A percentile compares a stretch with the other conserved stretches of the same genome.
Evolutionary conservation across 2,888 invertebrate genomes (phyloP).

Genomic region (Thereva nobilitata): DNA sequence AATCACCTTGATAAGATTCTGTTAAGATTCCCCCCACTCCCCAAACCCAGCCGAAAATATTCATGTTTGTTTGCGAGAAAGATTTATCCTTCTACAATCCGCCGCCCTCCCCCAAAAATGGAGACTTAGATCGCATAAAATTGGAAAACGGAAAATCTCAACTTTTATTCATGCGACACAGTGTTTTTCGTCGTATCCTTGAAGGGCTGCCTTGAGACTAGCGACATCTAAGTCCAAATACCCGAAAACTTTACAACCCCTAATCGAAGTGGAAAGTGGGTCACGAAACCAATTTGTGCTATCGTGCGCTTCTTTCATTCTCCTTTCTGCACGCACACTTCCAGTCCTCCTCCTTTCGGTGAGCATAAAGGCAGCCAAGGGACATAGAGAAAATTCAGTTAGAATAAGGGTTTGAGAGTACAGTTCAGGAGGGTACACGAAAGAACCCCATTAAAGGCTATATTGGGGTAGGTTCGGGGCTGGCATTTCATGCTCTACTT

Average conservation of each 20-base stretch:
- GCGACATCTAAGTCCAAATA: no score
- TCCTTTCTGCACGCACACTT: constrained; percentile 31
- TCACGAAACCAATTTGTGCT: constrained; percentile 35
- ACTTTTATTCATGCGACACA: no score
- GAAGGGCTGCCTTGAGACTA: no score
- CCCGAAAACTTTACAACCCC: constrained; percentile 20
- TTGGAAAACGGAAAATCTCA: no score
- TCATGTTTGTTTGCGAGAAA: no score
- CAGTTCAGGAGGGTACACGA: constrained; percentile 28
- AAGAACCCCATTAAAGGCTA: constrained; percentile 33
- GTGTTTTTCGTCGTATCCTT: no score
- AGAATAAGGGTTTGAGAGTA: constrained; percentile 14
- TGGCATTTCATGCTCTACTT: constrained; percentile 30
- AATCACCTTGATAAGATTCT: constrained; percentile 1
- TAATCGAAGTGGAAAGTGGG: constrained; percentile 15
- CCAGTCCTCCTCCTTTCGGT: constrained; percentile 1
- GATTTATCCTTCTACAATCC: no score
- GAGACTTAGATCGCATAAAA: no score
- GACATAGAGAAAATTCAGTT: constrained; percentile 20
- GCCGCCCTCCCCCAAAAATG: no score
- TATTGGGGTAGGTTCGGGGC: constrained; percentile 33
- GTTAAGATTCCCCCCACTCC: constrained; percentile 8
- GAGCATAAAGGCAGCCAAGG: constrained; percentile 14
- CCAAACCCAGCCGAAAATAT: neutral
- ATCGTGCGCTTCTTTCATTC: constrained; percentile 25